Evolutionary conservation across 2,797 vertebrate genomes (phyloP).

Genomic region (Ctenosaura bakeri): DNA sequence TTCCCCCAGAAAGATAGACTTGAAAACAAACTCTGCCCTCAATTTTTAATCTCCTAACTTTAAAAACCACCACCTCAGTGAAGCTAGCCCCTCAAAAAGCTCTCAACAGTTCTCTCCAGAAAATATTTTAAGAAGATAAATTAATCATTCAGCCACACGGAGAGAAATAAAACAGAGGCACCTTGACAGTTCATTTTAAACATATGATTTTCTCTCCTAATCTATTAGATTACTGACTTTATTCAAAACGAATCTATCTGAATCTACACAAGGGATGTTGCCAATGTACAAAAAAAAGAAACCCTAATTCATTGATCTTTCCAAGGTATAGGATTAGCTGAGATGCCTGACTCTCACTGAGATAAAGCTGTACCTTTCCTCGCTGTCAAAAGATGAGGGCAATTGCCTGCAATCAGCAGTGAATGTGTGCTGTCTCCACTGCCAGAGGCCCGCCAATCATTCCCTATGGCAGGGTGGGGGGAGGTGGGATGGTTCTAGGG

Average conservation of each 20-base stretch:
- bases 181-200: conserved; percentile 27
- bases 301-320: conserved; percentile 65
- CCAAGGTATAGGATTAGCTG: conserved; percentile 69
- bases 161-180: background rate
- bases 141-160: background rate
- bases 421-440: conserved; percentile 76
- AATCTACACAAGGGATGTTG: background rate
- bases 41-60: conserved; percentile 77
- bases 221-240: background rate
- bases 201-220: conserved; percentile 40
- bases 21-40: conserved; percentile 50
- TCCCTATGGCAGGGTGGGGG: conserved; percentile 1
- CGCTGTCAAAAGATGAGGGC: conserved; percentile 83
- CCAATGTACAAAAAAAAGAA: conserved; percentile 27
- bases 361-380: conserved; percentile 85
- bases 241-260: conserved; percentile 48
- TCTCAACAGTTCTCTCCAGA: conserved; percentile 45
- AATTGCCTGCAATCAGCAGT: conserved; percentile 86
- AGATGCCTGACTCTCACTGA: conserved; percentile 77
- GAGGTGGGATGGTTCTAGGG: conserved; percentile 69
- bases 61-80: conserved; percentile 78
- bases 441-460: conserved; percentile 89
- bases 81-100: conserved; percentile 65
- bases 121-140: conserved; percentile 32
- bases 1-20: conserved; percentile 51